Evolutionary conservation across 2,888 invertebrate genomes (phyloP), one percentile per base, ranked within the genome.

Genomic region (Hypercompe scribonia): DNA sequence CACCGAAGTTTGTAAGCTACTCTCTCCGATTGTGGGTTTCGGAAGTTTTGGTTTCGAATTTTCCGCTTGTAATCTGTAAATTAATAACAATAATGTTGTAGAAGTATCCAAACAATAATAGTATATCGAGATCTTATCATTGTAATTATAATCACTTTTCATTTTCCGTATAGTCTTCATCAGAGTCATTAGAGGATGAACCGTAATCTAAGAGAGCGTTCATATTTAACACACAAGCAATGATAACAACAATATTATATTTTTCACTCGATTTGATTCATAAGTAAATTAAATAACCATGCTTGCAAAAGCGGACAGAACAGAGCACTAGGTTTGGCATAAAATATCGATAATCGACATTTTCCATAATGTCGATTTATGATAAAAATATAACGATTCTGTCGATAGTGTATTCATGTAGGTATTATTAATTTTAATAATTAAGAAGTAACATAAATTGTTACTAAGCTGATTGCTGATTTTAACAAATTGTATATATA

Each of bases 191-290:
- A 58, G 95, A 84, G 39, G 86, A 93, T 68, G 95, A 90, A 70
- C 97, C 97, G 87, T 97, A 97, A 93, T 97, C 97, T 79, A 97
- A 96, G 81, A 97, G 93, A 87, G 97, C 97, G 92, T 96, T 96
- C 97, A 97, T 96, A 79, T 79, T 85, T 71, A 42, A 67, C 72
- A 74, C 73, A 28, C 28, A 46, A 42, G 46, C 31, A 67, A 67
- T 28, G 24, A 2, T 46, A 7, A 46, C 24, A 39, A 63, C 11
- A 75, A 65, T 66, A 33, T 42, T 21, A 21, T 31, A 28, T 31
- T 11, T 66, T 33, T 66, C 66, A 5, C 66, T 2, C 2, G 31
- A 31, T 10, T 46, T 24, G 24, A 46, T 18, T 21, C 28, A 24
- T 5, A 42, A 34, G 18, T 65, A n/a, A 66, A 46, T 73, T 73